phyloP scores from a whole-genome alignment of 2,113 vertebrate genomes.

The Oreochromis spilurus region DNA sequence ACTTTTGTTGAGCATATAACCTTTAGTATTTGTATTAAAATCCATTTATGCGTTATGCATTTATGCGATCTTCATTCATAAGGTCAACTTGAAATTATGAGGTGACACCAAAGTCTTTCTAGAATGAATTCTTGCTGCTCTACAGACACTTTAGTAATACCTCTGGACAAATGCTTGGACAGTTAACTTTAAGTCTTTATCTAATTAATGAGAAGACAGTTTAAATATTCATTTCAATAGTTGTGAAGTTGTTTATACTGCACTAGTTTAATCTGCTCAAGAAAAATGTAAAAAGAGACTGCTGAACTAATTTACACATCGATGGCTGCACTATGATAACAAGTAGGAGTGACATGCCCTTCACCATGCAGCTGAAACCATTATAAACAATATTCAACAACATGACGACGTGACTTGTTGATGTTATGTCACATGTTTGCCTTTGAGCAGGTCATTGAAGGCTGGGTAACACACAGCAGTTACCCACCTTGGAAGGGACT shows the following conservation, averaged over 20 bases:
- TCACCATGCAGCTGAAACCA: background rate
- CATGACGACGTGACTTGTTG: background rate
- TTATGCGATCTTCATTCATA: background rate
- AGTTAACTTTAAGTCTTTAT: background rate
- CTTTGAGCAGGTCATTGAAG: background rate
- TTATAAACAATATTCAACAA: background rate
- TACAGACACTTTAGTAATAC: background rate
- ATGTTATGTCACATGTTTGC: background rate
- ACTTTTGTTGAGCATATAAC: background rate
- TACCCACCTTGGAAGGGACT: slow-evolving; percentile 90
- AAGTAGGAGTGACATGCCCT: background rate
- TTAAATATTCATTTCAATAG: background rate
- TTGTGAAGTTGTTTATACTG: background rate
- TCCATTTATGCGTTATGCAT: too few relatives aligned
- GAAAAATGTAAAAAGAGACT: background rate
- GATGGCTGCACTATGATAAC: background rate
- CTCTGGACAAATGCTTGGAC: background rate
- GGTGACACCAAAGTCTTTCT: background rate
- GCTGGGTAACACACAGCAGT: background rate
- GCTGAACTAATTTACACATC: background rate
- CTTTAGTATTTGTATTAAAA: background rate
- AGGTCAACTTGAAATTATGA: background rate
- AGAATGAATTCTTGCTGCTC: background rate
- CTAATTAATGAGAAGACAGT: background rate
- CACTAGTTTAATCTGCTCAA: background rate